Conservation (phyloP, 2,888 invertebrate genomes). For the Acronicta leporina region DNA sequence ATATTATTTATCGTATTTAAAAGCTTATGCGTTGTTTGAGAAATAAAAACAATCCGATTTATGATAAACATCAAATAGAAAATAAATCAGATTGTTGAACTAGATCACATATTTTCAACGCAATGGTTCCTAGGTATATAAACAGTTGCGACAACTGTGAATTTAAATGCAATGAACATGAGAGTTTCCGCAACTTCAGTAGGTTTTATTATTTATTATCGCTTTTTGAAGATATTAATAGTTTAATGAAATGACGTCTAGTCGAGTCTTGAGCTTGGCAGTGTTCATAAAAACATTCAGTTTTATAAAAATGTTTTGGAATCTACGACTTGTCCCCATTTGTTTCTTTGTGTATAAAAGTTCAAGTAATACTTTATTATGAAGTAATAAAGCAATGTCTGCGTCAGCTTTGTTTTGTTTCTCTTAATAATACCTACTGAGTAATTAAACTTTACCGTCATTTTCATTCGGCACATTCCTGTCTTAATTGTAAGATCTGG, state of each 20-base stretch:
- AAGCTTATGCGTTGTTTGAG: constrained; percentile 49
- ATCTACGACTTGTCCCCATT: constrained; percentile 69
- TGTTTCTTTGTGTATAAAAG: constrained; percentile 74
- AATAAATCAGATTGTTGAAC: constrained; percentile 55
- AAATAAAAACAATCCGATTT: constrained; percentile 49
- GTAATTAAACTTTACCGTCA: no score
- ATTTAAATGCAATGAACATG: constrained; percentile 39
- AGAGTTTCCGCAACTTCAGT: constrained; percentile 46
- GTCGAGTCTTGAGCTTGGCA: constrained; percentile 62
- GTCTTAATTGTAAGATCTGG: no score
- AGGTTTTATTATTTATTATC: constrained; percentile 53
- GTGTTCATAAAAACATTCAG: constrained; percentile 47
- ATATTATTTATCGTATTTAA: constrained; percentile 55
- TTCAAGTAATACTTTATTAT: constrained; percentile 71
- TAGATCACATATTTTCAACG: constrained; percentile 47
- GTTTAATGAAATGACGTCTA: constrained; percentile 47
- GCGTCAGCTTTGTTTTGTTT: constrained; percentile 52
- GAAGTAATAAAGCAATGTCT: constrained; percentile 71
- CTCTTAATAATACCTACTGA: not conserved
- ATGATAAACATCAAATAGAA: constrained; percentile 38
- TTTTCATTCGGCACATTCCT: no score
- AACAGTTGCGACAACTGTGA: constrained; percentile 40
- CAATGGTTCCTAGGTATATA: constrained; percentile 37
- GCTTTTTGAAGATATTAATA: constrained; percentile 53
- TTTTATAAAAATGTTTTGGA: constrained; percentile 45